These are phyloP conservation scores for Sebastiscus tertius DNA, from an alignment of 2,797 vertebrate species.

Conservation along the genomic window DNA sequence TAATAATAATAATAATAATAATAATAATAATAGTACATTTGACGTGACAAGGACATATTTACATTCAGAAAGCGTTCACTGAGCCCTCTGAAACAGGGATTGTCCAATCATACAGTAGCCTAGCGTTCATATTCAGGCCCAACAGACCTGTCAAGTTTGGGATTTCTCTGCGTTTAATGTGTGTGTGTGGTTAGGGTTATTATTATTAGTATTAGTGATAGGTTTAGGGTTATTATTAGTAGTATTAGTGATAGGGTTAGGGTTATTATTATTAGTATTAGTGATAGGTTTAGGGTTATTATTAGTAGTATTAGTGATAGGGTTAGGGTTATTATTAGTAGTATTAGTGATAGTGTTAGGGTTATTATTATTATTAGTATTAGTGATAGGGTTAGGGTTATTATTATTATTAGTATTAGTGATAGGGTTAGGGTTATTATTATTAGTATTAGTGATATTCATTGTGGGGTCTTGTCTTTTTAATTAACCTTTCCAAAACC, in stretches of 20 bases:
- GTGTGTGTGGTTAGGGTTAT: too few relatives aligned
- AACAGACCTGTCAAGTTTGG: not conserved
- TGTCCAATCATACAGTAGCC: not conserved
- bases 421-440: too few relatives aligned
- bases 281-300: not conserved
- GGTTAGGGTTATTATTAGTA: not conserved
- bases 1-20: not conserved
- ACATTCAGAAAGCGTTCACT: not conserved
- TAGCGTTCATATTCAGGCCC: not conserved
- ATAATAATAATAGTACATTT: not conserved
- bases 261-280: not conserved
- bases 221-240: too few relatives aligned
- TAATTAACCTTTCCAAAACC: not conserved
- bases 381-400: not conserved
- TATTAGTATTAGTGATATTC: not conserved
- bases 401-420: not conserved
- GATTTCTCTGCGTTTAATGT: not conserved
- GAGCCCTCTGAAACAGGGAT: not conserved
- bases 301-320: too few relatives aligned
- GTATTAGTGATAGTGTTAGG: not conserved
- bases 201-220: too few relatives aligned
- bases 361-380: not conserved
- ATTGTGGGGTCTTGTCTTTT: not conserved
- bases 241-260: not conserved
- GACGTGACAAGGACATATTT: not conserved